Percentiles rank a stretch among this genome's conserved stretches.
These are phyloP conservation scores for Ptilonorhynchus violaceus DNA, from an alignment of 2,113 vertebrate species.

Conservation along the genomic window DNA sequence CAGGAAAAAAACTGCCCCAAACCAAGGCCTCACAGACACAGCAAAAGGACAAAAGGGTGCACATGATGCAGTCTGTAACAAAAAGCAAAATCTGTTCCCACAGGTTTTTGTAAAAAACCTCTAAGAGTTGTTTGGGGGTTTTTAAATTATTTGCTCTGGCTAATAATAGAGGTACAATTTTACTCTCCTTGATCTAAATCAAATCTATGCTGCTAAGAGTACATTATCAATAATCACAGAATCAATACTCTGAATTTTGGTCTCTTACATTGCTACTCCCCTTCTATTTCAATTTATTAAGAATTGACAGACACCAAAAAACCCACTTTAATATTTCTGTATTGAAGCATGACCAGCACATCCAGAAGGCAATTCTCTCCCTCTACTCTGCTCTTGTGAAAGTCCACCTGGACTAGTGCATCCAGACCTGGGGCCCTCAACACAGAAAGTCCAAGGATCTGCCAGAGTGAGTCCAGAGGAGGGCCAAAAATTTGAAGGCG, in stretches of 20 bases:
- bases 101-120: not conserved
- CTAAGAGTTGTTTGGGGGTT: not conserved
- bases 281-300: not conserved
- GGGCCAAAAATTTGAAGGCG: not conserved
- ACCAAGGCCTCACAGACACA: not conserved
- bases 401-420: not conserved
- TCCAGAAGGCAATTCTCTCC: not conserved
- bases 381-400: not conserved
- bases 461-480: not conserved
- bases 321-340: not conserved
- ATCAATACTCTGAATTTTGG: not conserved
- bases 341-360: not conserved
- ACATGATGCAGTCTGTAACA: not conserved
- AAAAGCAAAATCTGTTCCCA: not conserved
- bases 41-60: not conserved
- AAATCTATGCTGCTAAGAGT: not conserved
- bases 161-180: not conserved
- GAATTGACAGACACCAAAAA: not conserved
- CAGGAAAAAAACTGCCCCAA: not conserved
- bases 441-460: not conserved
- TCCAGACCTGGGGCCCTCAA: not conserved
- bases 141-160: not conserved
- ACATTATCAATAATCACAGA: not conserved
- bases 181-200: not conserved
- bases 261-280: not conserved